Conservation (phyloP, 2,888 invertebrate species). For the Tenthredo mesomela region DNA sequence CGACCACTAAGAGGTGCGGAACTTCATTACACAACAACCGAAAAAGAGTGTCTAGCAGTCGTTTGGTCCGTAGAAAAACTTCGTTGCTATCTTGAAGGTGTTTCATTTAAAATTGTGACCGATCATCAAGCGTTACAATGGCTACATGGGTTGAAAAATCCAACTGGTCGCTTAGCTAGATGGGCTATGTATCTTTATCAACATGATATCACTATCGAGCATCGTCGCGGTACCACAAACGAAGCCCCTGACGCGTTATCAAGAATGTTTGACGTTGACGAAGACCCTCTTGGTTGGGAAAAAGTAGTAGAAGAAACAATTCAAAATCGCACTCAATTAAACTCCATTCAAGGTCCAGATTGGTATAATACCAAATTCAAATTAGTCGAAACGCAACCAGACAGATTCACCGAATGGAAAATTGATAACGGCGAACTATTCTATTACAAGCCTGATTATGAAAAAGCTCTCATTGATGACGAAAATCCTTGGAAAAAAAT, state of each 20-base stretch:
- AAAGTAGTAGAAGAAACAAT: conserved; percentile 50
- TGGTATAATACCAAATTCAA: conserved; percentile 54
- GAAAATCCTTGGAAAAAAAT: conserved; percentile 51
- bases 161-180: conserved; percentile 56
- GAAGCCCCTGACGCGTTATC: conserved; percentile 57
- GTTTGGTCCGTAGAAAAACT: conserved; percentile 56
- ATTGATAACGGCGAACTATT: neutral
- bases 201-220: conserved; percentile 53
- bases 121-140: conserved; percentile 56
- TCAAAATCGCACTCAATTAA: conserved; percentile 18
- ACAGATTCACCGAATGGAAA: conserved; percentile 37
- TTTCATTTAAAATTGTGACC: conserved; percentile 54
- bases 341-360: conserved; percentile 35
- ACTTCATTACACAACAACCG: conserved; percentile 43
- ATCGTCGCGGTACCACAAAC: conserved; percentile 54
- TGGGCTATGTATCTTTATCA: conserved; percentile 56
- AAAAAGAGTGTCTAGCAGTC: conserved; percentile 53
- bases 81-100: conserved; percentile 54
- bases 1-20: conserved; percentile 56
- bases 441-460: conserved; percentile 49
- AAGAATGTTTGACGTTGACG: conserved; percentile 53
- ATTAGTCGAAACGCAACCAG: conserved; percentile 21
- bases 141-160: conserved; percentile 49
- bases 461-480: conserved; percentile 50
- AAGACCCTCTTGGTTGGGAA: conserved; percentile 50